These are phyloP conservation scores for Talpa occidentalis DNA, from an alignment of 2,113 vertebrate species.

Conservation along the genomic window DNA sequence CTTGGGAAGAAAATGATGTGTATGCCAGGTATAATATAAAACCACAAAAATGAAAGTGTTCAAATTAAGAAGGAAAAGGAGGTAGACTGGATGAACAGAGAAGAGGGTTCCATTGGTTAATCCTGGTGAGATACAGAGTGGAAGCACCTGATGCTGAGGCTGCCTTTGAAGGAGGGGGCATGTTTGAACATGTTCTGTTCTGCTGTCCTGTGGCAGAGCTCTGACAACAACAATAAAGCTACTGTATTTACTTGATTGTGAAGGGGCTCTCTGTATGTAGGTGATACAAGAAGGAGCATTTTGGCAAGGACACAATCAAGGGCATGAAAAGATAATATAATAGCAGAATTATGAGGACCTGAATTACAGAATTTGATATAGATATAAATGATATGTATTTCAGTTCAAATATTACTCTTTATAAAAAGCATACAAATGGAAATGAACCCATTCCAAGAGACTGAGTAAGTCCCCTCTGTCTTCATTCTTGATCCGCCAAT, in stretches of 20 bases:
- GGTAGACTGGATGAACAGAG: accelerated
- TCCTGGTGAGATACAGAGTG: not conserved
- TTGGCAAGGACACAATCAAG: not conserved
- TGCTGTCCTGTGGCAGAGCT: not conserved
- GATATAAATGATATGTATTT: not conserved
- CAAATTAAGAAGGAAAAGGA: not conserved
- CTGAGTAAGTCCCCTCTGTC: not conserved
- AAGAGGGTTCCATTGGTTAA: not conserved
- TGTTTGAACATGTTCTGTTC: not conserved
- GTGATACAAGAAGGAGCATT: not conserved
- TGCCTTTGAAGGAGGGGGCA: not conserved
- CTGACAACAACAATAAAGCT: not conserved
- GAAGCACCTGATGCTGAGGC: no score
- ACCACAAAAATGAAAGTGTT: not conserved
- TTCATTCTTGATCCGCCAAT: not conserved
- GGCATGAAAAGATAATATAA: not conserved
- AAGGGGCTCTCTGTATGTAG: not conserved
- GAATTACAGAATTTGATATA: not conserved
- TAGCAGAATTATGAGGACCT: not conserved
- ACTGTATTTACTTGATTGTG: not conserved
- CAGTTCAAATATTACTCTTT: not conserved
- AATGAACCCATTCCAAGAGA: not conserved
- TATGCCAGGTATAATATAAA: not conserved
- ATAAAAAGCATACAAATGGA: not conserved
- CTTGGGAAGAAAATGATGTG: not conserved